phyloP scores from a whole-genome alignment of 2,888 invertebrate genomes.

The Tolmerus cingulatus region DNA sequence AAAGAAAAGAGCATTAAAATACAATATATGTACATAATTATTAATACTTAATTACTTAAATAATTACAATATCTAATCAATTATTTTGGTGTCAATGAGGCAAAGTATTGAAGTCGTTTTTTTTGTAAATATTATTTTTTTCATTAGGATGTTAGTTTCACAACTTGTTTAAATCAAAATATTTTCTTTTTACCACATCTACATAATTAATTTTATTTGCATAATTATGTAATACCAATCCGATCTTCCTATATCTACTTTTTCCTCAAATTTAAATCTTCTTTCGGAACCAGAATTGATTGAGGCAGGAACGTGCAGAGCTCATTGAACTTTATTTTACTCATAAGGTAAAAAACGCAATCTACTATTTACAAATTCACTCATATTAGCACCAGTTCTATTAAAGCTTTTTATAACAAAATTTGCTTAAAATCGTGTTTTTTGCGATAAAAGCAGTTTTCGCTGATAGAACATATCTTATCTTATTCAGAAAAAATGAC shows the following conservation, averaged over 20 bases:
- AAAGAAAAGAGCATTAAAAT: too few species aligned
- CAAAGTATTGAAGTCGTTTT: too few species aligned
- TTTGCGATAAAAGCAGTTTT: too few species aligned
- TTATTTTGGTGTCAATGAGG: too few species aligned
- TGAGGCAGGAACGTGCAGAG: not conserved
- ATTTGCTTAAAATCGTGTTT: not conserved
- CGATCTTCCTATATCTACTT: not conserved
- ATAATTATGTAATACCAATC: not conserved
- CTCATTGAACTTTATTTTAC: not conserved
- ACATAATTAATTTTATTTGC: not conserved
- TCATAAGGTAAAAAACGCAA: not conserved
- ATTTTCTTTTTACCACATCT: too few species aligned
- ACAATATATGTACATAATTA: too few species aligned
- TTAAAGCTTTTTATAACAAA: not conserved
- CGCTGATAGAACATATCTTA: too few species aligned
- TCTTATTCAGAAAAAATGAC: too few species aligned
- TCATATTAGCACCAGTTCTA: not conserved
- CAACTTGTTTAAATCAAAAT: not conserved
- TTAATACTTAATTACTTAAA: too few species aligned
- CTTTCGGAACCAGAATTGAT: not conserved
- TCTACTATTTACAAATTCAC: not conserved
- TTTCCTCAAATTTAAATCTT: not conserved
- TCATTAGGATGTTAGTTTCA: too few species aligned
- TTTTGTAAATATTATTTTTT: too few species aligned
- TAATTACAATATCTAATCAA: too few species aligned